Percentiles rank a stretch among this genome's conserved stretches.
Evolutionary conservation across 1,140 invertebrate species (phyloP).

Genomic region (Microplitis demolitor): DNA sequence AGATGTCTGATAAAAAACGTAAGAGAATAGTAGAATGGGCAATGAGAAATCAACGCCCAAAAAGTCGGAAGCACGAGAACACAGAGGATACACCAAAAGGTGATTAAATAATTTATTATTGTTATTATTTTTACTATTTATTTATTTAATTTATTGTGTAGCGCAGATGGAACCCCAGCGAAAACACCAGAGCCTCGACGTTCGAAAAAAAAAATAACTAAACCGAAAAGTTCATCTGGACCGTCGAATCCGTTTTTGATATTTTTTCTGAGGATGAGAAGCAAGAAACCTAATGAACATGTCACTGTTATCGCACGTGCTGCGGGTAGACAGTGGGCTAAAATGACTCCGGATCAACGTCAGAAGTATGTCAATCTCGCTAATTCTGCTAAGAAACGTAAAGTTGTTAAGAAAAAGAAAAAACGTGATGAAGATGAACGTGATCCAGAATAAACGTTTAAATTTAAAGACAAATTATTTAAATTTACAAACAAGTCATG

Average conservation of each 20-base stretch:
- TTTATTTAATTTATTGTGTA: constrained; percentile 37
- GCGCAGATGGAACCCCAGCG: constrained; percentile 43
- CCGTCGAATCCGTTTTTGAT: constrained; percentile 53
- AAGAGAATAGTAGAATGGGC: constrained; percentile 6
- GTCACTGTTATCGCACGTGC: constrained; percentile 48
- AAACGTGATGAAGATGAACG: constrained; percentile 14
- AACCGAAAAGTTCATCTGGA: not conserved
- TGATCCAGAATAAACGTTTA: constrained; percentile 20
- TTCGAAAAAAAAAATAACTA: not conserved
- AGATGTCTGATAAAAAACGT: not conserved
- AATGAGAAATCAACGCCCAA: constrained; percentile 1
- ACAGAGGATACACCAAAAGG: not conserved
- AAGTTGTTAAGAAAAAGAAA: constrained; percentile 31
- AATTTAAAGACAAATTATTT: constrained; percentile 38
- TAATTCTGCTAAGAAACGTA: constrained; percentile 46
- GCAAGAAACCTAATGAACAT: constrained; percentile 42
- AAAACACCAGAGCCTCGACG: not conserved
- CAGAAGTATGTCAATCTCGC: constrained; percentile 55
- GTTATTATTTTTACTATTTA: not conserved
- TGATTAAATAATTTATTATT: not conserved
- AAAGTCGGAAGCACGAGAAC: not conserved
- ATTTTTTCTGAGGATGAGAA: constrained; percentile 48
- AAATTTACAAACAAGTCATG: not conserved
- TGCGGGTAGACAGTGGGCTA: constrained; percentile 50
- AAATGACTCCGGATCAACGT: constrained; percentile 43